Evolutionary conservation across 2,797 vertebrate species (phyloP), one percentile per base, ranked within the genome.

Genomic region (Sebastes itinus): DNA sequence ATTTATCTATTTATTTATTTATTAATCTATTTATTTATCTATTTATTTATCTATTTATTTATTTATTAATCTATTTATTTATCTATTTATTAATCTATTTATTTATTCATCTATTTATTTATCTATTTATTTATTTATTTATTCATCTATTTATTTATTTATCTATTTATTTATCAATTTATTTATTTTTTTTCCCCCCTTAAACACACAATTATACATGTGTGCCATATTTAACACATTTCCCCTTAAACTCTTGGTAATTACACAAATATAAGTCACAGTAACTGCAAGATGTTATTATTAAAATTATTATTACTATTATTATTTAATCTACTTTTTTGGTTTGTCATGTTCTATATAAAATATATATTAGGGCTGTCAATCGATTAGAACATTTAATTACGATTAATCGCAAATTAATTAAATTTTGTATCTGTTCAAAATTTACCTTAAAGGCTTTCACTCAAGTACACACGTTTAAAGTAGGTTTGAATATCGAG

Each of bases 91-190:
- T 2, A 2, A 30, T 30, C 1, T 30, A 30, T 8, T 1, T 1
- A 32, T 32, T 0, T 2, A 30, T 33, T 0, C 4, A 33, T 33
- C 11, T 11, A 33, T 11, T 1, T 33, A 33, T 33, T 30, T 2
- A 30, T 30, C 7, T 30, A 30, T 33, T 4, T 11, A 33, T 33
- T 1, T 0, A 33, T 33, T 10, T 0, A 33, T 4, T 4, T 11
- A 33, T 35, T 4, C 11, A 33, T 3, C 1, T 11, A 33, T 33
- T 0, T 2, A 33, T 33, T 0, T 11, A 33, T 4, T 11, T 11
- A 33, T 33, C 0, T 11, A 33, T 10, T 0, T n/a, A n/a, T n/a
- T n/a, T n/a, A 28, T 28, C 5, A 4, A 5, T 28, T 4, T 28
- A 4, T 28, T 28, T 4, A 28, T 28, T 4, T 5, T 4, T 9